Base-by-base conservation (phyloP, 2,797 vertebrate species). In the Carduelis carduelis region DNA sequence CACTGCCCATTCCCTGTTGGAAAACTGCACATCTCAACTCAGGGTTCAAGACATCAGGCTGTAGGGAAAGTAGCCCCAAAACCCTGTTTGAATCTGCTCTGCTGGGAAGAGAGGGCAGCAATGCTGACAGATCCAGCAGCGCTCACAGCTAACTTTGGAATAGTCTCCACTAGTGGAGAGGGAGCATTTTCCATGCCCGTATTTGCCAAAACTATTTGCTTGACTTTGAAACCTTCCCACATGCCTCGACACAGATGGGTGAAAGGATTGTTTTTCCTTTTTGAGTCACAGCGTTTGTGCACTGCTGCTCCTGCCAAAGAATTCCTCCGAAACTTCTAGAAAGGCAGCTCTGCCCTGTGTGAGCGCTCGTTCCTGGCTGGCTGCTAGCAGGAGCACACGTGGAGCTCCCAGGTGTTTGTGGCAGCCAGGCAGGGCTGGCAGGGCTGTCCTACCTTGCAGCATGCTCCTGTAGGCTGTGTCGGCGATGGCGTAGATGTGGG, bases 401-500 rank as follows among this genome's bases (percentile, higher is more conserved):
- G 85, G 23, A 19, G 50, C 3, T 28, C 1, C 2, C 24, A 70
- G 86, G 71, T 52, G 69, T 14, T 27, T 6, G 19, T 78, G 43
- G 30, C 12, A 1, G 12, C 11, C 2, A 2, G 27, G 61, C n/a
- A 53, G 55, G 8, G 14, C 2, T 12, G 7, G 35, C 30, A 41
- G 46, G 57, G 60, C 50, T 35, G 6, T 12, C 97, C 95, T 98
- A 99, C 99, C 99, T 98, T 99, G 99, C 98, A 99, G 98, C 99
- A 99, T 99, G 98, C 99, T 99, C 97, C 99, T 98, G 98, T 99
- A 99, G 92, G 99, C 99, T 0, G 99, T 99, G 96, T 99, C 99
- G 0, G 99, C 98, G 5, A 99, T 99, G 87, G 99, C 98, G 2
- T 99, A 99, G 98, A 99, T 99, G 87, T 99, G 99, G 2, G 99